These are phyloP conservation scores for Cryptotis parvus DNA, from an alignment of 2,113 vertebrate genomes.

Conservation along the genomic window DNA sequence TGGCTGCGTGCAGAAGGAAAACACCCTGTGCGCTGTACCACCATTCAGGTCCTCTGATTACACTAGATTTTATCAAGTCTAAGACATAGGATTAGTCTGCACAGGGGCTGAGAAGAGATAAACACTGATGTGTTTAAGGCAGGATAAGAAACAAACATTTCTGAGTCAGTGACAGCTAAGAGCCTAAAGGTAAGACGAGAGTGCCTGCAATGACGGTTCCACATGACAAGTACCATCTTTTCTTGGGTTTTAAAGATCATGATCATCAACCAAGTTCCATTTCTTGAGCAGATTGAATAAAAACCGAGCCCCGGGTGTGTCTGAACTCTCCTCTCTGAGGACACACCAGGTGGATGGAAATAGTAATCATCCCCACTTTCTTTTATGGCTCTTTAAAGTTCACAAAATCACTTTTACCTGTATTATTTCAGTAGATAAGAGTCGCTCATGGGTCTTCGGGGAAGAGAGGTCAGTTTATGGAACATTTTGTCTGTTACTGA, in stretches of 20 bases:
- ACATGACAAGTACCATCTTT: not conserved
- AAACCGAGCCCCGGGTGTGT: not conserved
- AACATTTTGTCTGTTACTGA: conserved; percentile 23
- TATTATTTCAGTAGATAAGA: conserved; percentile 6
- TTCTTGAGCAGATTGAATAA: conserved; percentile 26
- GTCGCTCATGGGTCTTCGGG: not conserved
- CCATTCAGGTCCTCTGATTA: too few species aligned
- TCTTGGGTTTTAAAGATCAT: conserved; percentile 11
- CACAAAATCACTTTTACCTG: conserved; percentile 33
- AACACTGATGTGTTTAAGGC: not conserved
- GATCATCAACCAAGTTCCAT: conserved; percentile 10
- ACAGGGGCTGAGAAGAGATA: not conserved
- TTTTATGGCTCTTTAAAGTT: conserved; percentile 28
- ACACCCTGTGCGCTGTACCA: too few species aligned
- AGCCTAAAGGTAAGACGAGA: not conserved
- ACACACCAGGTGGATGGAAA: not conserved
- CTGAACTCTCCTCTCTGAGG: not conserved
- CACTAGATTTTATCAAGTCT: fast-evolving
- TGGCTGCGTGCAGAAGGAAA: too few species aligned
- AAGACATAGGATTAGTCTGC: fast-evolving
- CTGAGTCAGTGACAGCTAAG: not conserved
- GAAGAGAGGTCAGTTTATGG: not conserved
- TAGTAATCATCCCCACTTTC: not conserved
- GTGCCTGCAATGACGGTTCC: not conserved
- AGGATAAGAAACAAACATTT: not conserved